These are phyloP conservation scores for Schizaphis graminum DNA, from an alignment of 2,888 invertebrate genomes.

Conservation along the genomic window DNA sequence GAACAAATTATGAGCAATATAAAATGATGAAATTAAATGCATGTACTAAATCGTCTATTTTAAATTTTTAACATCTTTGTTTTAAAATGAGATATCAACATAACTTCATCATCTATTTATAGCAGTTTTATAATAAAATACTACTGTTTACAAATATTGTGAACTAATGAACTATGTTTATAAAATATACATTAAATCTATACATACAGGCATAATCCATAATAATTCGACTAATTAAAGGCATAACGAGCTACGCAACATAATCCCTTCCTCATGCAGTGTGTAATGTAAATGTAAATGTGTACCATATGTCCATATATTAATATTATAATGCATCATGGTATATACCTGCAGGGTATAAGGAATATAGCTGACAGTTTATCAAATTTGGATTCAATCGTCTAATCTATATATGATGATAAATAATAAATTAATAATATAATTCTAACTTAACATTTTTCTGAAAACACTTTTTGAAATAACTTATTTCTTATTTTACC, in stretches of 20 bases:
- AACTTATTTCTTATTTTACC: background rate
- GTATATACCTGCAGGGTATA: background rate
- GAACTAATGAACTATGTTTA: background rate
- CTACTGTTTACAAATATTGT: background rate
- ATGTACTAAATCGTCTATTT: background rate
- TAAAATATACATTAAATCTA: too few species aligned
- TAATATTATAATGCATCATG: background rate
- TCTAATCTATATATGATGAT: background rate
- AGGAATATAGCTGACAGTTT: background rate
- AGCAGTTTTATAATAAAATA: background rate
- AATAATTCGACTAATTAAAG: background rate
- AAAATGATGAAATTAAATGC: background rate
- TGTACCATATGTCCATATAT: background rate
- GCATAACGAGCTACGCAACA: background rate
- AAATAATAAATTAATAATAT: background rate
- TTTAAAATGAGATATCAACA: too few species aligned
- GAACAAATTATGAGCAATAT: background rate
- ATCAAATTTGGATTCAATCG: background rate
- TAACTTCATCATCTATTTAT: background rate
- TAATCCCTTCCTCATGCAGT: background rate
- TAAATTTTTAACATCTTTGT: background rate
- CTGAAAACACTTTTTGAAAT: background rate
- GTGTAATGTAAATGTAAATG: too few species aligned
- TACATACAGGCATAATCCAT: background rate
- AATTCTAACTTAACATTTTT: background rate